Conservation (phyloP, 2,888 invertebrate genomes). For the Horisme vitalbata region DNA sequence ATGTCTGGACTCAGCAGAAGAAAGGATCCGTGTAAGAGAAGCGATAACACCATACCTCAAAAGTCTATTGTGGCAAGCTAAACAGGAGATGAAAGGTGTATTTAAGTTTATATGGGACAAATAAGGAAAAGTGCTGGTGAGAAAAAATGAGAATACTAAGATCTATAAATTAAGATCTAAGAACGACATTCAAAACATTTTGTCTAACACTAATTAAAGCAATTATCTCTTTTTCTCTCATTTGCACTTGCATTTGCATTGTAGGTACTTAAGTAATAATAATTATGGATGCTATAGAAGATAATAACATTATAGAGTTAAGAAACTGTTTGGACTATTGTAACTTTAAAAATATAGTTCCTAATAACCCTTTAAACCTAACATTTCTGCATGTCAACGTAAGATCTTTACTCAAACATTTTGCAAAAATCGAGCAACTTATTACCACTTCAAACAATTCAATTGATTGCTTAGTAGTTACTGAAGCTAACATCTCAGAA, state of each 20-base stretch:
- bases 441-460: background rate
- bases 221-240: background rate
- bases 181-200: background rate
- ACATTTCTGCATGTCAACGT: background rate
- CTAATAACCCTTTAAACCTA: background rate
- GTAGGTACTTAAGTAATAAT: background rate
- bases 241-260: background rate
- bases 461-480: background rate
- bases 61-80: conserved; percentile 4
- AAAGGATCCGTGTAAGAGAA: conserved; percentile 4
- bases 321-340: background rate
- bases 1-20: background rate
- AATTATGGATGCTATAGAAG: background rate
- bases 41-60: conserved; percentile 4
- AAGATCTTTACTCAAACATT: background rate
- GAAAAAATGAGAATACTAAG: background rate
- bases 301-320: background rate
- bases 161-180: background rate
- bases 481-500: background rate
- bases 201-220: background rate
- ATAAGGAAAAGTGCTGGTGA: background rate
- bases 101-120: background rate
- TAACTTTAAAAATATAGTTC: background rate
- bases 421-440: background rate
- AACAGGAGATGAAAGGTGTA: background rate